Evolutionary conservation across 2,888 invertebrate species (phyloP).

Genomic region (Carpatolechia fugitivella): DNA sequence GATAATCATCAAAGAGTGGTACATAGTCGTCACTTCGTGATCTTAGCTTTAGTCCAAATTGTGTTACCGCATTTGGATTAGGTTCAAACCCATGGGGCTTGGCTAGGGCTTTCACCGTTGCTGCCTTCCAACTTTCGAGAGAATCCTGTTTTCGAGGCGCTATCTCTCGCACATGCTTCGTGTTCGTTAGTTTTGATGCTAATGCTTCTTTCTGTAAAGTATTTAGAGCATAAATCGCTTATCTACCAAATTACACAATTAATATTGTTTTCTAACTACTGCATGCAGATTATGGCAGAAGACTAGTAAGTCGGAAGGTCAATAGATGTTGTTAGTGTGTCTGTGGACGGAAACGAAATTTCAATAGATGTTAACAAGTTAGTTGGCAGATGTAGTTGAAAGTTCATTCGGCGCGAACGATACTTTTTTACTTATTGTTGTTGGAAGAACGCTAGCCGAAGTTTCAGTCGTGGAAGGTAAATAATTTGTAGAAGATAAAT

Average conservation of each 20-base stretch:
- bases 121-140: conserved; percentile 46
- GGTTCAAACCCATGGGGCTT: conserved; percentile 47
- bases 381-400: background rate
- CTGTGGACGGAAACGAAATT: conserved; percentile 3
- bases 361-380: background rate
- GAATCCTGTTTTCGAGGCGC: conserved; percentile 43
- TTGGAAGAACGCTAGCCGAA: background rate
- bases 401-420: background rate
- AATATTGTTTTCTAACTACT: background rate
- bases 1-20: conserved; percentile 64
- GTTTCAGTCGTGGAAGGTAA: conserved; percentile 1
- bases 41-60: conserved; percentile 61
- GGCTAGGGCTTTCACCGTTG: conserved; percentile 43
- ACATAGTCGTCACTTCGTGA: conserved; percentile 62
- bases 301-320: background rate
- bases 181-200: conserved; percentile 49
- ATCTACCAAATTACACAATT: background rate
- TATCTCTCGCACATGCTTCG: conserved; percentile 48
- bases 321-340: background rate
- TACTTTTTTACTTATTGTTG: background rate
- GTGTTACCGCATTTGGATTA: conserved; percentile 51
- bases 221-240: background rate
- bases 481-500: conserved; percentile 1
- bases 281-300: background rate
- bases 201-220: conserved; percentile 58